Evolutionary conservation across 2,888 invertebrate genomes (phyloP).

Genomic region (Aphodius granarius): DNA sequence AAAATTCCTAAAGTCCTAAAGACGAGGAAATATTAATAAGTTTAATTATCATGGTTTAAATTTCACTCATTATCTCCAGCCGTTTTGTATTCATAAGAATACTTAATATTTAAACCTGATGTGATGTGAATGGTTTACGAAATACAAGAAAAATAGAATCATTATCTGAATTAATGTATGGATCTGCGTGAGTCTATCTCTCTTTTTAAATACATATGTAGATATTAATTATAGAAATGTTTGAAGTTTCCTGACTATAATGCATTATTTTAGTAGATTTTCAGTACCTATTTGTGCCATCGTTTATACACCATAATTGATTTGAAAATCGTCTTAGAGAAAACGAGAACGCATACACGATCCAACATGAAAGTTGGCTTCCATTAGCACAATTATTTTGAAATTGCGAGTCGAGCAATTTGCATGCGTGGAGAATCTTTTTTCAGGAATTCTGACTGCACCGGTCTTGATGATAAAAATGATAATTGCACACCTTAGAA

Average conservation of each 20-base stretch:
- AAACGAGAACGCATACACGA: background rate
- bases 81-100: too few species aligned
- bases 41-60: background rate
- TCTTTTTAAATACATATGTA: too few species aligned
- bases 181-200: background rate
- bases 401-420: background rate
- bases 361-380: background rate
- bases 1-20: too few species aligned
- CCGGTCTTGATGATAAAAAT: conserved; percentile 3
- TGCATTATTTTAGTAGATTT: too few species aligned
- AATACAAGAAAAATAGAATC: background rate
- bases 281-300: too few species aligned
- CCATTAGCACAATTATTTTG: background rate
- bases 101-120: background rate
- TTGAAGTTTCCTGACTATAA: too few species aligned
- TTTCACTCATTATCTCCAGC: background rate
- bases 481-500: conserved; percentile 7
- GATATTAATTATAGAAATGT: too few species aligned
- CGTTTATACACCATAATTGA: too few species aligned
- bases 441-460: background rate
- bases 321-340: background rate
- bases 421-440: background rate
- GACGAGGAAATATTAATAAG: background rate
- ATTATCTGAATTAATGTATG: background rate
- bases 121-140: background rate